Percentiles rank a stretch among this genome's conserved stretches.
Conservation (phyloP, 2,888 invertebrate genomes). For the Plebejus argus region DNA sequence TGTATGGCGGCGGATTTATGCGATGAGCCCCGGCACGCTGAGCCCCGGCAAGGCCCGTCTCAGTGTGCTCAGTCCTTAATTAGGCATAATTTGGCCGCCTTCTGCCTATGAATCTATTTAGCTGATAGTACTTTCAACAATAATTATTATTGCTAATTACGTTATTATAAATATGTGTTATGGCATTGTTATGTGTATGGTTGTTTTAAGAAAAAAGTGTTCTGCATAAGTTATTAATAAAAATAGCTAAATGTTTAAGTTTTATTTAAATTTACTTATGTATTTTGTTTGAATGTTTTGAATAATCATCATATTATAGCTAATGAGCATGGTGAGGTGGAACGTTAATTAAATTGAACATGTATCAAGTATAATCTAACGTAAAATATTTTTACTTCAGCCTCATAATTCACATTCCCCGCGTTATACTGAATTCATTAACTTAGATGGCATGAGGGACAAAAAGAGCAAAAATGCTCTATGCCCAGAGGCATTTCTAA, state of each 20-base stretch:
- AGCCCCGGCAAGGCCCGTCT: too few relatives aligned
- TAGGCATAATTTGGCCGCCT: too few relatives aligned
- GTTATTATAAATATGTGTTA: too few relatives aligned
- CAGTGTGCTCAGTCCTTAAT: too few relatives aligned
- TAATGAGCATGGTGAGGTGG: not conserved
- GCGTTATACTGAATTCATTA: conserved; percentile 23
- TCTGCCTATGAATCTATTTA: too few relatives aligned
- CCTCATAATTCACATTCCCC: conserved; percentile 26
- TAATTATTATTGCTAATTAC: too few relatives aligned
- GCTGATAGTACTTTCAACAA: too few relatives aligned
- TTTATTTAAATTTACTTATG: not conserved
- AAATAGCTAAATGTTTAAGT: too few relatives aligned
- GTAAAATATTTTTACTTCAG: not conserved
- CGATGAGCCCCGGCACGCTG: too few relatives aligned
- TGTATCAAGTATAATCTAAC: conserved; percentile 1
- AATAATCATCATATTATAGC: not conserved
- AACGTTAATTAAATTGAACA: not conserved
- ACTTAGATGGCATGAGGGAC: conserved; percentile 18
- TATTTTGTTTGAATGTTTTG: not conserved
- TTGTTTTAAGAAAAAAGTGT: not conserved
- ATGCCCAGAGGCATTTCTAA: conserved; percentile 27
- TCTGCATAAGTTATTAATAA: too few relatives aligned
- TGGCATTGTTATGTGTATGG: too few relatives aligned
- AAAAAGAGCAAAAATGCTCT: conserved; percentile 10
- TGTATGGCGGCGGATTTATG: too few relatives aligned